phyloP scores from a whole-genome alignment of 1,140 invertebrate species.

The Ylistrum balloti region DNA sequence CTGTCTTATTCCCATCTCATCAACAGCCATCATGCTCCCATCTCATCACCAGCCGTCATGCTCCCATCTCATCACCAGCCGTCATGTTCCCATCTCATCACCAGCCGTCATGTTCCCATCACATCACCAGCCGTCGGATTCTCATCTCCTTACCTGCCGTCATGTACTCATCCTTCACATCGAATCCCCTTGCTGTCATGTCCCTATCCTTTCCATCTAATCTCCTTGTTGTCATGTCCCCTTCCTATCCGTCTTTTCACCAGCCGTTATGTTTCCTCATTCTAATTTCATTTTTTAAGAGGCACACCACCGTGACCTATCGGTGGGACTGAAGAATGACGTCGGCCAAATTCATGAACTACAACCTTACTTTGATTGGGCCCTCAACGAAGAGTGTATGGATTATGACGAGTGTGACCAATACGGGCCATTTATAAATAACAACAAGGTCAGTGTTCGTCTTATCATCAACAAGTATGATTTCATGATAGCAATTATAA shows the following conservation, averaged over 20 bases:
- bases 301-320: slow-evolving; percentile 64
- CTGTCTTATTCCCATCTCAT: too few species aligned
- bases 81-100: too few species aligned
- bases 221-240: not conserved
- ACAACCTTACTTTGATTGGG: slow-evolving; percentile 70
- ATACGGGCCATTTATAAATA: slow-evolving; percentile 66
- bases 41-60: not conserved
- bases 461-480: too few species aligned
- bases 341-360: slow-evolving; percentile 65
- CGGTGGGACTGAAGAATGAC: slow-evolving; percentile 74
- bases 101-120: too few species aligned
- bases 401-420: slow-evolving; percentile 67
- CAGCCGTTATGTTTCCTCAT: not conserved
- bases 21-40: too few species aligned
- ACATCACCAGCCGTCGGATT: not conserved
- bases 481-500: too few species aligned
- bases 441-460: slow-evolving; percentile 66
- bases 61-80: not conserved
- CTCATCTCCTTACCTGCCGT: not conserved
- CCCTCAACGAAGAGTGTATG: slow-evolving; percentile 71
- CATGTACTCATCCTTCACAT: not conserved
- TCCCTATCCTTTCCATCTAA: not conserved
- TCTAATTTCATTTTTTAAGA: slow-evolving; percentile 58
- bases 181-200: not conserved
- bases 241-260: not conserved